phyloP scores from a whole-genome alignment of 2,797 vertebrate genomes.

The Ambastaia sidthimunki region DNA sequence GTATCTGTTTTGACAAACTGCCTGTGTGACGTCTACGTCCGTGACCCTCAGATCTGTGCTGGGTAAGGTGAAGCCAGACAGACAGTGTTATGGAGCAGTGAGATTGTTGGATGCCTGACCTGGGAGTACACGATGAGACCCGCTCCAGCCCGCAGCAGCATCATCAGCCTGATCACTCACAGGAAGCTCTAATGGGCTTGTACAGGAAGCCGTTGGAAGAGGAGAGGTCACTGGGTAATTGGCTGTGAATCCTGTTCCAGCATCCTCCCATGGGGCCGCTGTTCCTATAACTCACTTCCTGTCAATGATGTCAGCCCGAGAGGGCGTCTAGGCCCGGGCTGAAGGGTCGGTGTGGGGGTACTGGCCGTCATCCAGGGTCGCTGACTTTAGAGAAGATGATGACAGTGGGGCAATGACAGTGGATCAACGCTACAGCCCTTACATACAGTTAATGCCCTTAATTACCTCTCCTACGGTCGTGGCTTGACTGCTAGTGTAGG shows the following conservation, averaged over 20 bases:
- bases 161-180: constrained; percentile 72
- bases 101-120: constrained; percentile 37
- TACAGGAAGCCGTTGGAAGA: constrained; percentile 86
- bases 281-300: constrained; percentile 56
- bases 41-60: constrained; percentile 39
- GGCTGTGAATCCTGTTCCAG: constrained; percentile 60
- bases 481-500: constrained; percentile 23
- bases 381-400: constrained; percentile 40
- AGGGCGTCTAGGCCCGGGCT: constrained; percentile 35
- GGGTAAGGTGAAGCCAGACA: constrained; percentile 39
- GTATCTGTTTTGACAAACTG: not conserved
- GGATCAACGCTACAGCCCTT: constrained; percentile 43
- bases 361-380: constrained; percentile 42
- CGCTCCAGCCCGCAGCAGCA: constrained; percentile 60
- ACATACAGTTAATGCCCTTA: constrained; percentile 51
- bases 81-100: constrained; percentile 15
- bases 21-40: constrained; percentile 3
- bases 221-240: constrained; percentile 78
- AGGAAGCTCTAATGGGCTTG: constrained; percentile 86
- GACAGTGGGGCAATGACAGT: constrained; percentile 36
- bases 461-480: constrained; percentile 52
- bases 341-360: constrained; percentile 42
- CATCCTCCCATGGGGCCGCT: constrained; percentile 53
- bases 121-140: constrained; percentile 25
- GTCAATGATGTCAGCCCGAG: constrained; percentile 50